phyloP scores from a whole-genome alignment of 1,140 invertebrate genomes.

The Drosophila tsacasi region DNA sequence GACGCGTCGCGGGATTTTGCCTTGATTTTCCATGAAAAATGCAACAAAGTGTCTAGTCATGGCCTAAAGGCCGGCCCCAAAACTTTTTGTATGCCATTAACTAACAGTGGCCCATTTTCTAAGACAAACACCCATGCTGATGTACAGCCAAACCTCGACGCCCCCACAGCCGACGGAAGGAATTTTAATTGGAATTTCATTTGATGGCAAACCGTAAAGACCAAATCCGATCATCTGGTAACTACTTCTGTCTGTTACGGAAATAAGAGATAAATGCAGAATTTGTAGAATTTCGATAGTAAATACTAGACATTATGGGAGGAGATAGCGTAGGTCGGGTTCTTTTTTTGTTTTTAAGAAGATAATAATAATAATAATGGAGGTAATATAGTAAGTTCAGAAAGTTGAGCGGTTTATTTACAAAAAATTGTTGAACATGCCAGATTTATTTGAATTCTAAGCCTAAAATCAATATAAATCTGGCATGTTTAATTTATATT shows the following conservation, averaged over 20 bases:
- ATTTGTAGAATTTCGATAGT: conserved; percentile 28
- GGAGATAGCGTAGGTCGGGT: not conserved
- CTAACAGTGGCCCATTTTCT: conserved; percentile 72
- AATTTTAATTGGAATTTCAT: conserved; percentile 73
- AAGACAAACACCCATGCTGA: conserved; percentile 38
- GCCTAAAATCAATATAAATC: no score
- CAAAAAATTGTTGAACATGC: not conserved
- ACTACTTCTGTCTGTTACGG: conserved; percentile 9
- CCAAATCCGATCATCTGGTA: conserved; percentile 34
- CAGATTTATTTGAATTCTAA: no score
- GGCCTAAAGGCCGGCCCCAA: conserved; percentile 55
- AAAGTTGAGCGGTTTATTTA: not conserved
- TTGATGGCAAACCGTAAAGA: conserved; percentile 24
- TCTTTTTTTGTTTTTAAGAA: conserved; percentile 18
- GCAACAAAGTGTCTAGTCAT: conserved; percentile 66
- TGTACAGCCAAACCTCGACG: conserved; percentile 15
- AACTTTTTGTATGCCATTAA: conserved; percentile 56
- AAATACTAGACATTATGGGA: conserved; percentile 8
- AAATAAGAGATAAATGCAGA: conserved; percentile 12
- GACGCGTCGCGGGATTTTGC: conserved; percentile 48
- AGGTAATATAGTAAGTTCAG: no score
- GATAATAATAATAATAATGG: no score
- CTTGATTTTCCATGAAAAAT: conserved; percentile 74
- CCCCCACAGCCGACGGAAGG: conserved; percentile 11
- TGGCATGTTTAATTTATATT: not conserved